Percentiles rank a stretch among this genome's conserved stretches.
Conservation (phyloP, 1,140 invertebrate genomes). For the Zaprionus vittiger region DNA sequence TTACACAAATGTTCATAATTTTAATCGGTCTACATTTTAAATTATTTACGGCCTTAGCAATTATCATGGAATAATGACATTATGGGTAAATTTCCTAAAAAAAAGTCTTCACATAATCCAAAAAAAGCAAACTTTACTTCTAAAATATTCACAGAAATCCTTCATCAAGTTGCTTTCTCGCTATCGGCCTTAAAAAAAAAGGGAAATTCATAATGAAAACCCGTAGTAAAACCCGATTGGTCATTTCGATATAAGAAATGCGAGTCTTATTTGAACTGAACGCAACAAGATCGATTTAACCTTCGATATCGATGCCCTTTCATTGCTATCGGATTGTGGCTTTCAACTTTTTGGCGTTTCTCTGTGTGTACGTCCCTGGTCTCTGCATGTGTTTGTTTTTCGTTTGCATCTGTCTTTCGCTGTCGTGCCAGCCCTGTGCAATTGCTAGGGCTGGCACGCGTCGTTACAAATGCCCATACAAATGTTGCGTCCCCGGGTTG, state of each 20-base stretch:
- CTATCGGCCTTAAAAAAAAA: too few species aligned
- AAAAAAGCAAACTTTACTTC: too few species aligned
- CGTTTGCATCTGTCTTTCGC: neutral
- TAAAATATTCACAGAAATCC: too few species aligned
- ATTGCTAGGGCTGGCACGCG: conserved; percentile 7
- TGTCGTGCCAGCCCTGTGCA: neutral
- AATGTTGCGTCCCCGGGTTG: neutral
- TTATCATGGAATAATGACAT: too few species aligned
- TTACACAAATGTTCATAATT: too few species aligned
- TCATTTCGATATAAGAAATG: too few species aligned
- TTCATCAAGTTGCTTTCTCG: too few species aligned
- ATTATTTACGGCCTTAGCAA: too few species aligned
- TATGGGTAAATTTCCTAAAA: too few species aligned
- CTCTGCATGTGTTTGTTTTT: neutral
- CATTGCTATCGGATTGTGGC: neutral
- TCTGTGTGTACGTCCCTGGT: neutral
- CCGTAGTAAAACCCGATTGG: neutral
- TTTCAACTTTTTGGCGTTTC: neutral
- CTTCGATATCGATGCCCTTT: neutral
- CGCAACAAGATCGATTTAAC: neutral
- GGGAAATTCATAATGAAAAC: too few species aligned
- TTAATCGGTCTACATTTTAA: too few species aligned
- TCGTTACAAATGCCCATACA: neutral
- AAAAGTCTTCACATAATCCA: too few species aligned
- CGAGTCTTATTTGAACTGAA: neutral